phyloP scores from a whole-genome alignment of 2,113 vertebrate genomes.

The Lophius piscatorius region DNA sequence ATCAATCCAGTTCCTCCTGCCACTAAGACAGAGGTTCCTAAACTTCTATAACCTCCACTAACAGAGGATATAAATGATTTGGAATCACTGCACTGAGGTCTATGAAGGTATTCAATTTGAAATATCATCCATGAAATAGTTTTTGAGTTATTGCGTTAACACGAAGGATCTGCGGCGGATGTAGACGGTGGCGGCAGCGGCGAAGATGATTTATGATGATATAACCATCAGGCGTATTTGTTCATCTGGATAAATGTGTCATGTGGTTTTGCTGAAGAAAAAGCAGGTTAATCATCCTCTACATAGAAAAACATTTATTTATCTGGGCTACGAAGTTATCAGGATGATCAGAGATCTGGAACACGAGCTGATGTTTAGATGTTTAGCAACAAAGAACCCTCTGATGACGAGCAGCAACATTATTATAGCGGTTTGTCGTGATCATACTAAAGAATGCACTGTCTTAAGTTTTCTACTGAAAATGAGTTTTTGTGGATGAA shows the following conservation, averaged over 20 bases:
- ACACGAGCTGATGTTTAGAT: conserved; percentile 6
- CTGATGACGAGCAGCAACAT: background rate
- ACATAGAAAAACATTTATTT: conserved; percentile 15
- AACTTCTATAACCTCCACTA: too few relatives aligned
- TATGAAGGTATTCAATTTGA: background rate
- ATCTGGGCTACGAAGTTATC: conserved; percentile 19
- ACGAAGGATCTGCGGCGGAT: background rate
- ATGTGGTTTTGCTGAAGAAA: conserved; percentile 7
- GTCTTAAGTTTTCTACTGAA: conserved; percentile 47
- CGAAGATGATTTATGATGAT: too few relatives aligned
- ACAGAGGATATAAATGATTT: too few relatives aligned
- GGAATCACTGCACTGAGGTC: background rate
- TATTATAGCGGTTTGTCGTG: conserved; percentile 25
- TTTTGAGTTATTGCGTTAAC: background rate
- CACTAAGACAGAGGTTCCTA: too few relatives aligned
- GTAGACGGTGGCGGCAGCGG: too few relatives aligned
- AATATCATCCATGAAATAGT: background rate
- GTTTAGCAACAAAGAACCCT: conserved; percentile 4
- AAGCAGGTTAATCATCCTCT: background rate
- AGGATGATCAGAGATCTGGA: conserved; percentile 1
- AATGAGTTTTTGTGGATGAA: conserved; percentile 49
- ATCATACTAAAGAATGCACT: conserved; percentile 68
- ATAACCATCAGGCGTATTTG: too few relatives aligned
- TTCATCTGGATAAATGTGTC: background rate
- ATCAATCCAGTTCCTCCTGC: too few relatives aligned